Base-by-base conservation (phyloP, 2,797 vertebrate species). In the Orestias chungarensis region DNA sequence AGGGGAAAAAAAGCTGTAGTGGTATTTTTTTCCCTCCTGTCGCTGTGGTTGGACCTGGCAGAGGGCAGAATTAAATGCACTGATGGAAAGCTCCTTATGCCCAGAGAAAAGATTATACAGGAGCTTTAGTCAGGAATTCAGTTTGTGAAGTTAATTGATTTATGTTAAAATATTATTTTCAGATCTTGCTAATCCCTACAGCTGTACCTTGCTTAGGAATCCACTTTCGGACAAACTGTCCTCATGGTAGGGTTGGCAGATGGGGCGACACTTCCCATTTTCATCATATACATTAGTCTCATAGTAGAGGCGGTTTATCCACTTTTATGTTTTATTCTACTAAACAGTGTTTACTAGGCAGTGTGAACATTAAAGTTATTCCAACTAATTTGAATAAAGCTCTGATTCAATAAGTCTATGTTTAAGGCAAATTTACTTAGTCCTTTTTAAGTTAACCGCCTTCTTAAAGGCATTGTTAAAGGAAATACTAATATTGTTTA, bases 61-160 rank as follows among this genome's bases (percentile, higher is more conserved):
- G 88, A 93, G 87, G 83, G 84, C 87, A 92, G 86, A 93, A 90
- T 92, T 91, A 90, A 42, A 89, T 85, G 84, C 92, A 90, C 90
- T 92, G 91, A 94, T 77, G 80, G 86, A 95, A 94, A 94, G 91
- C 94, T 91, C 87, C 92, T 94, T 94, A 93, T 81, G 87, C 88
- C 93, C 59, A 27, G 71, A 89, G 89, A 92, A 89, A 83, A 92
- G 94, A 93, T 94, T 93, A 94, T 79, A 74, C 84, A 87, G 86
- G 73, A 81, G 90, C 91, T 92, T 91, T 91, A 94, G 88, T 87
- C 86, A 83, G 85, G 86, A 93, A 91, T 92, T 90, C 76, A 86
- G 76, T 49, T 80, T 71, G 71, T 85, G 74, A 88, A 90, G 79
- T 91, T 91, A 94, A 93, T 93, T 93, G 92, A 93, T 94, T 94